These are phyloP conservation scores for Leptinotarsa lineolata DNA, from an alignment of 1,140 invertebrate genomes.

Conservation along the genomic window DNA sequence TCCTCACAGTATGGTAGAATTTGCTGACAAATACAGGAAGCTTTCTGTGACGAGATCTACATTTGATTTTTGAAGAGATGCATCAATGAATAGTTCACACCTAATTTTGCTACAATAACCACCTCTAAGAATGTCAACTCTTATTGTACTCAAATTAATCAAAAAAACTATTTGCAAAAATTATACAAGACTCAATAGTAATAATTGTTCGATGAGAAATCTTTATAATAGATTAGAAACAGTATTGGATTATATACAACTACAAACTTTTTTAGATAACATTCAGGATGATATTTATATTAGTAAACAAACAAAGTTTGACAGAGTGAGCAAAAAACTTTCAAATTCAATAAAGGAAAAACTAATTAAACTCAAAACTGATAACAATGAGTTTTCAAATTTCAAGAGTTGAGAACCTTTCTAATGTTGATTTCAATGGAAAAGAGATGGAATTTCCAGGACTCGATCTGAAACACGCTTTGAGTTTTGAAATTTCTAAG, in stretches of 20 bases:
- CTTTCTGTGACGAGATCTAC: background rate
- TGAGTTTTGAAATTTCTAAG: background rate
- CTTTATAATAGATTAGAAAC: no score
- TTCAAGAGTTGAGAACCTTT: background rate
- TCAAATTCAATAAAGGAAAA: background rate
- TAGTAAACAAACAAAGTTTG: background rate
- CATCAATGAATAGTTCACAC: slow-evolving; percentile 4
- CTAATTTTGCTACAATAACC: background rate
- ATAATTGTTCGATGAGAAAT: no score
- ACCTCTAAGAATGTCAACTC: background rate
- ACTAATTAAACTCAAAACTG: background rate
- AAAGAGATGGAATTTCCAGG: background rate
- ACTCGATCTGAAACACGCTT: background rate
- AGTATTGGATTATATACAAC: background rate
- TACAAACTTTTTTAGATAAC: background rate
- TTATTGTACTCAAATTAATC: no score
- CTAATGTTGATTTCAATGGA: background rate
- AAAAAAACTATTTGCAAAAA: no score
- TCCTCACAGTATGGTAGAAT: slow-evolving; percentile 14
- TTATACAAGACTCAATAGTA: no score
- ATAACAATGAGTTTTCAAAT: background rate
- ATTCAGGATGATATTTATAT: background rate
- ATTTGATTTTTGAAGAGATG: slow-evolving; percentile 5
- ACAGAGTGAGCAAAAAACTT: background rate
- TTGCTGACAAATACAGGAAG: background rate